Evolutionary conservation across 2,888 invertebrate genomes (phyloP), one percentile per base, ranked within the genome.

Genomic region (Serrognathus titanus): DNA sequence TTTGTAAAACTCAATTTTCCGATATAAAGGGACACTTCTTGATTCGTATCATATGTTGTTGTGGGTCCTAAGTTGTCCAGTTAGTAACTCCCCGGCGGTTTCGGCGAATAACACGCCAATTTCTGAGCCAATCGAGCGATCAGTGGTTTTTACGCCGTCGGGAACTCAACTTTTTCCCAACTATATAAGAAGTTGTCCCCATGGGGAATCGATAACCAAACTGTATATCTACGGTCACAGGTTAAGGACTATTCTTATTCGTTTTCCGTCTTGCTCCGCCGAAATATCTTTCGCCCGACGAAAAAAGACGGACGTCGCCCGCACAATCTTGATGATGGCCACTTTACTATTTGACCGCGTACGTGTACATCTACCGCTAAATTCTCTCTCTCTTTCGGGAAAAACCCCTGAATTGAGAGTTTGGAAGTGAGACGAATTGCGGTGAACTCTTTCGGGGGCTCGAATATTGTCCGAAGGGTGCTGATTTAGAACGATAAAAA

Each of bases 91-190:
- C 72, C 72, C 61, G 62, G 68, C 65, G 73, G 69, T 7, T 31
- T 69, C 71, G 67, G 70, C 70, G 67, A 71, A 74, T 75, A 75
- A 75, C 74, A 72, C 71, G 73, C 72, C 75, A 75, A 75, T 75
- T 75, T 73, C 71, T 66, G 66, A 68, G 69, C 66, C 72, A 72
- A 75, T 75, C 72, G 73, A 71, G 64, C 73, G 73, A 71, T 72
- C 71, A 70, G 67, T 54, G 70, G 69, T 69, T 71, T 71, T 71
- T 73, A 66, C 68, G 66, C 68, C 67, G 66, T 62, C 66, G 66
- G 69, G 71, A 61, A 60, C 59, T 60, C 57, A 24, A 37, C 48
- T 63, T 66, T 65, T 66, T 66, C 64, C 65, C 57, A 62, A 51
- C 69, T 69, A 65, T 69, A 71, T 74, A 74, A 75, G 72, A 72